phyloP scores from a whole-genome alignment of 2,113 vertebrate species.

The Fregata magnificens region DNA sequence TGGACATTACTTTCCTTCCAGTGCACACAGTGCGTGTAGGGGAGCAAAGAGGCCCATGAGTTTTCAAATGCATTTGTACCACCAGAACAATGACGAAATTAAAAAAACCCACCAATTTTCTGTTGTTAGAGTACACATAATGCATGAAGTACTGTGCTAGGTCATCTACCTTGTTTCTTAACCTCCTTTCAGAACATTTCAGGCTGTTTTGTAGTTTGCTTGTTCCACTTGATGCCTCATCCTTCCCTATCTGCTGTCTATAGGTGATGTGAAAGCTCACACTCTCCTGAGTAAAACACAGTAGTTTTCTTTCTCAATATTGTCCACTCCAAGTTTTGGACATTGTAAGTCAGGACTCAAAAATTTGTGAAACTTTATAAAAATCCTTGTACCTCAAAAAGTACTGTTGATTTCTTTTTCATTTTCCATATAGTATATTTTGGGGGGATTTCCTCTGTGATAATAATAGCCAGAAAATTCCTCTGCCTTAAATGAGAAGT shows the following conservation, averaged over 20 bases:
- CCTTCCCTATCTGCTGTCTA: not conserved
- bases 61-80: not conserved
- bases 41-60: not conserved
- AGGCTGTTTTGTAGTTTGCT: not conserved
- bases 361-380: not conserved
- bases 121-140: not conserved
- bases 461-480: not conserved
- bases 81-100: not conserved
- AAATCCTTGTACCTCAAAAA: not conserved
- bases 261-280: not conserved
- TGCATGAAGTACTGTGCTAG: not conserved
- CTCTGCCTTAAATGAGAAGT: not conserved
- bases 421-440: not conserved
- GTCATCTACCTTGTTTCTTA: not conserved
- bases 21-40: not conserved
- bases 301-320: not conserved
- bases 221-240: not conserved
- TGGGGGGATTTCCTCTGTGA: not conserved
- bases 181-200: not conserved
- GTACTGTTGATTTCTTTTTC: not conserved
- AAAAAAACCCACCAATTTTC: not conserved
- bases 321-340: not conserved
- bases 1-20: not conserved
- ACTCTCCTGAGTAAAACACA: not conserved
- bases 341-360: not conserved